Base-by-base conservation (phyloP, 2,797 vertebrate genomes). In the Atherinosoma microstoma region DNA sequence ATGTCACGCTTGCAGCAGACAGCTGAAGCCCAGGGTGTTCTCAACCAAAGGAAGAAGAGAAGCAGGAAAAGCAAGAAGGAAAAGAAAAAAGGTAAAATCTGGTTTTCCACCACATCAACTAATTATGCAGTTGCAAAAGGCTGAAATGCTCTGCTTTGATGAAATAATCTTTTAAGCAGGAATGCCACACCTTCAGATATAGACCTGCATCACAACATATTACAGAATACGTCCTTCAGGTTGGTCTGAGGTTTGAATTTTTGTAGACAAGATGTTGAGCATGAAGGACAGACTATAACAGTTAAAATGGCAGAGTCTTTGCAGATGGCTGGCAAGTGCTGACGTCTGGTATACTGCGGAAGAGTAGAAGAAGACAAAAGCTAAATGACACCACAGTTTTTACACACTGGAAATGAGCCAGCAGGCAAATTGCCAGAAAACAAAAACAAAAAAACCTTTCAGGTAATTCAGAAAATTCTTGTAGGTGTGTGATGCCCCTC, bases 1-100 rank as follows among this genome's bases (percentile, higher is more conserved):
- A 95, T 97, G 84, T 65, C 70, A 0, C 94, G 90, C 32, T 88
- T 97, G 75, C 96, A 97, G 89, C 95, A 96, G 80, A 86, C 92
- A 0, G 95, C 95, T 0, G 96, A 97, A 67, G 95, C 96, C 3
- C 92, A 94, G 76, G 90, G 84, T 13, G 61, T 95, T 36, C 87
- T 96, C 58, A 86, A 94, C 64, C 95, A 96, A n/a, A 90, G 87
- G 51, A 95, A 92, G 58, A 93, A 90, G 67, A 93, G 84, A 12
- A 91, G 82, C 45, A 93, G 80, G 62, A 94, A 89, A 59, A 92
- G 70, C 84, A 93, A 89, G 69, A 92, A 78, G n/a, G 75, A 87
- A 22, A 71, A 64, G 0, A 72, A 91, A 87, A 91, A 87, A 1
- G 94, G 94, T 95, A 67, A 93, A 90, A 68, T 42, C 8, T 58